These are phyloP conservation scores for Branchellion lobata DNA, from an alignment of 2,888 invertebrate genomes.

Conservation along the genomic window DNA sequence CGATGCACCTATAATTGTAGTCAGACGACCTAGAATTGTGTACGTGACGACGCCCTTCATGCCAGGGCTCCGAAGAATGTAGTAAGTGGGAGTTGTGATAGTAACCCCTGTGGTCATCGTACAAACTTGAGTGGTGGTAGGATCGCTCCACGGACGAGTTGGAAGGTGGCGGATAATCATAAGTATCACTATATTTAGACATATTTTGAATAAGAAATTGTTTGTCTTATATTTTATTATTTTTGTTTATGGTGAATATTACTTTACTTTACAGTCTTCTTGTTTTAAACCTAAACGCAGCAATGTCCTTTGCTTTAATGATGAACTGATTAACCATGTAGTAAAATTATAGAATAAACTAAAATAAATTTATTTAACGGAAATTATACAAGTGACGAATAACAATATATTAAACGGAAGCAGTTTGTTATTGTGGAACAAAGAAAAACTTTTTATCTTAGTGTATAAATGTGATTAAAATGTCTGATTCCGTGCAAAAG, in stretches of 20 bases:
- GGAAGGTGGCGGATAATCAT: background rate
- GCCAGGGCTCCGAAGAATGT: background rate
- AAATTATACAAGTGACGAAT: background rate
- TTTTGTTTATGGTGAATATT: too few species aligned
- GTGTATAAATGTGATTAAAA: too few species aligned
- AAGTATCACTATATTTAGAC: background rate
- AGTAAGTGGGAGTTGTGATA: background rate
- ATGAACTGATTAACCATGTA: too few species aligned
- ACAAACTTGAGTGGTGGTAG: background rate
- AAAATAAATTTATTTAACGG: background rate
- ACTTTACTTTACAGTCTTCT: too few species aligned
- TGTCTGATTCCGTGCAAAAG: too few species aligned
- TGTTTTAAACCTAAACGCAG: too few species aligned
- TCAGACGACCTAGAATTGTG: conserved; percentile 1
- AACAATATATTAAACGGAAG: conserved; percentile 2
- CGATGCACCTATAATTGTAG: background rate
- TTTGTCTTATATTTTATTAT: too few species aligned
- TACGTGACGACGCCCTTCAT: background rate
- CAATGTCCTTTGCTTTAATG: too few species aligned
- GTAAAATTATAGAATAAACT: too few species aligned
- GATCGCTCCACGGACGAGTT: background rate
- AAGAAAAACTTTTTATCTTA: background rate
- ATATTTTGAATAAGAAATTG: background rate
- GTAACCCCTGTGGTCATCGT: background rate
- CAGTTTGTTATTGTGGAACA: conserved; percentile 21